These are phyloP conservation scores for Sinonovacula constricta DNA, from an alignment of 1,140 invertebrate genomes.

Conservation along the genomic window DNA sequence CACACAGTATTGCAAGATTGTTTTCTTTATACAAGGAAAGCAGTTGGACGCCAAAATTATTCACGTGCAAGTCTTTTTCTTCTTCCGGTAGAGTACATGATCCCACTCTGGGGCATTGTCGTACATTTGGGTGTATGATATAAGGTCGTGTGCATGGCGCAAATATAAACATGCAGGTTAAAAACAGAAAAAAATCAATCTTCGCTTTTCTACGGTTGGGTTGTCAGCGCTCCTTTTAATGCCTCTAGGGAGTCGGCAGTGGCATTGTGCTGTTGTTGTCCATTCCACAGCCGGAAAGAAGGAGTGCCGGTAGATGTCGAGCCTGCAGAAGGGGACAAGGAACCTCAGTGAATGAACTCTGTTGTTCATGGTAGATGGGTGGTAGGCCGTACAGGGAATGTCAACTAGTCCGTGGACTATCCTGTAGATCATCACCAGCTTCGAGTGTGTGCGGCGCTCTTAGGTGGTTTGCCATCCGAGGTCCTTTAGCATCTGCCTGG, in stretches of 20 bases:
- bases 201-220: no score
- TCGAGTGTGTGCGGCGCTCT: not conserved
- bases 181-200: no score
- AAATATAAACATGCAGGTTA: no score
- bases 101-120: no score
- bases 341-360: not conserved
- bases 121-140: no score
- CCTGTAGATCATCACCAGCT: not conserved
- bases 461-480: not conserved
- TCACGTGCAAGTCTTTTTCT: no score
- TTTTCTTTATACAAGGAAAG: no score
- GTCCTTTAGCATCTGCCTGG: not conserved
- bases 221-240: not conserved
- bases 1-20: no score
- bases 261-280: not conserved
- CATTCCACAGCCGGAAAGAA: not conserved
- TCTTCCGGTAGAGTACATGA: no score
- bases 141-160: no score
- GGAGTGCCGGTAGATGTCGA: not conserved
- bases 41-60: no score
- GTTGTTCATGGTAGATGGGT: not conserved
- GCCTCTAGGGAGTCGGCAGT: not conserved
- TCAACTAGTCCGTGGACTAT: not conserved
- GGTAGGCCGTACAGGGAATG: not conserved
- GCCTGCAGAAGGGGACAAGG: not conserved